Base-by-base conservation (phyloP, 2,113 vertebrate genomes). In the Pundamilia nyererei region DNA sequence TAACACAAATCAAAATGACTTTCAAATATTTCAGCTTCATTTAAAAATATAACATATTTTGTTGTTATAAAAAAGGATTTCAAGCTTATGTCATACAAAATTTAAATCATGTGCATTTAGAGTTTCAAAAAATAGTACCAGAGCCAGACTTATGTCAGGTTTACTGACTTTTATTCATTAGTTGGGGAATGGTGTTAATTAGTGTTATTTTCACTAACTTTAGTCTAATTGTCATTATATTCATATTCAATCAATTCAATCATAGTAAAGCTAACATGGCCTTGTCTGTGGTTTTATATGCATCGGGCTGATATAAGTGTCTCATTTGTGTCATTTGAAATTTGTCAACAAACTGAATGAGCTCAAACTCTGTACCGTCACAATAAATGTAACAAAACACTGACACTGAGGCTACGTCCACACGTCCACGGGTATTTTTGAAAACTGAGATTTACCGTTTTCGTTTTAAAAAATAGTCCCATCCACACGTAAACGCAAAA, bases 401-500 rank as follows among this genome's bases (percentile, higher is more conserved):
- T 26, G 38, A 72, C 38, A 47, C 40, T 10, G 3, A 75, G 55
- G 24, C 13, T 58, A 58, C 13, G 4, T 56, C 54, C 24, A 56
- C 24, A 56, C 4, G 7, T 56, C 1, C 55, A 56, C 24, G 4
- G 24, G 5, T 9, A 29, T 58, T 29, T 58, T 56, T 56, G 54
- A 56, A 26, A 58, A 58, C 7, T 0, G 13, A 15, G 24, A 15
- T 5, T 56, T 56, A 29, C 55, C 1, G 1, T 56, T 56, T 29
- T 3, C 0, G 3, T 56, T 29, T 29, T 2, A 29, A 58, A 29
- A 29, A 56, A 56, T 8, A 56, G 1, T 58, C 24, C 55, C 55
- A 0, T 15, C 7, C 55, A 9, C 55, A 58, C 0, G 0, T 58
- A 58, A 58, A 6, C 1, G 5, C 55, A 58, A 1, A 58, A 58